Percentiles rank a stretch among this genome's conserved stretches.
Conservation (phyloP, 2,113 vertebrate species). For the Zapus hudsonius region DNA sequence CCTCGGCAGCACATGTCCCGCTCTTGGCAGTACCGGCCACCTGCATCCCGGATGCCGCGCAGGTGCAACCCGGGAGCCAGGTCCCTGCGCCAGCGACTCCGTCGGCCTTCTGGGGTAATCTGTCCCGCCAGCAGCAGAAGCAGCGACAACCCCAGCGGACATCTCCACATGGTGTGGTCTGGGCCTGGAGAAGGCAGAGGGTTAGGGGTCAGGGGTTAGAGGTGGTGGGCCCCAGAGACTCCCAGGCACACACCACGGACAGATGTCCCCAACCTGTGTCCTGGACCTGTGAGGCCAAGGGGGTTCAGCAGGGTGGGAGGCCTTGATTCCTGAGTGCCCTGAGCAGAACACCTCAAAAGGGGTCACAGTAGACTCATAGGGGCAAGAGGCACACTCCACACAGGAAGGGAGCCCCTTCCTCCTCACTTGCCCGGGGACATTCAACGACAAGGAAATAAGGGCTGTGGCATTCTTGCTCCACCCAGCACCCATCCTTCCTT, state of each 20-base stretch:
- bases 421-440: background rate
- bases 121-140: slow-evolving; percentile 84
- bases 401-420: background rate
- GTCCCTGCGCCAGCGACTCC: slow-evolving; percentile 84
- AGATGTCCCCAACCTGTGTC: background rate
- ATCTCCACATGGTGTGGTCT: slow-evolving; percentile 73
- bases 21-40: slow-evolving; percentile 91
- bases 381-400: background rate
- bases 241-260: background rate
- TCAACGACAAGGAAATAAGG: background rate
- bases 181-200: slow-evolving; percentile 51
- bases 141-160: slow-evolving; percentile 65
- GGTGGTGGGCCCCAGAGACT: background rate
- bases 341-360: background rate
- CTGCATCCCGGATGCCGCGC: slow-evolving; percentile 92
- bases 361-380: background rate
- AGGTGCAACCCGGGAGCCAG: slow-evolving; percentile 90
- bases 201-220: slow-evolving; percentile 50
- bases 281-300: background rate
- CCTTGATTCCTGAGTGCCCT: background rate
- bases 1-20: slow-evolving; percentile 93
- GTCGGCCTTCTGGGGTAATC: slow-evolving; percentile 64
- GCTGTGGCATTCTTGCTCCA: background rate
- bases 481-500: background rate
- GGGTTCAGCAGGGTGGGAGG: background rate